A percentile compares a stretch with the other conserved stretches of the same genome.
Evolutionary conservation across 2,113 vertebrate species (phyloP).

Genomic region (Ptyas mucosa): DNA sequence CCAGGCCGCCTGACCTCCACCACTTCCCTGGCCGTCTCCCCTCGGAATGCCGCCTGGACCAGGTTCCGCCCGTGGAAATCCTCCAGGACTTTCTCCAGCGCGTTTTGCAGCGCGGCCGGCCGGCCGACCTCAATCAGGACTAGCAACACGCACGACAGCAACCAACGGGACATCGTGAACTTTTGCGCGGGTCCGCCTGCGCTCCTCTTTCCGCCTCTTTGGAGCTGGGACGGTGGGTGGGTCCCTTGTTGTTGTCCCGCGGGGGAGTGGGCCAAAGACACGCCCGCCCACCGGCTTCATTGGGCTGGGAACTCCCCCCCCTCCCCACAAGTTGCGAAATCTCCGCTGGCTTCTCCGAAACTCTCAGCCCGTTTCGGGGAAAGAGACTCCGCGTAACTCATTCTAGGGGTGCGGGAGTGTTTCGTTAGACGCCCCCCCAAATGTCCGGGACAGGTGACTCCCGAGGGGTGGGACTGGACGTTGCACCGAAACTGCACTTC

Average conservation of each 20-base stretch:
- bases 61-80: conserved; percentile 35
- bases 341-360: too few species aligned
- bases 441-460: too few species aligned
- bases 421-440: too few species aligned
- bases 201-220: not conserved
- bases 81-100: conserved; percentile 29
- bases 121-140: not conserved
- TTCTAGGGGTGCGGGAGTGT: too few species aligned
- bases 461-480: too few species aligned
- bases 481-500: too few species aligned
- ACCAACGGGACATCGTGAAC: conserved; percentile 18
- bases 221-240: not conserved
- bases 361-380: too few species aligned
- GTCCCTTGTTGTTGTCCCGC: not conserved
- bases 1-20: not conserved
- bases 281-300: too few species aligned
- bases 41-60: conserved; percentile 24
- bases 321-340: too few species aligned
- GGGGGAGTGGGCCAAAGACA: too few species aligned
- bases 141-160: conserved; percentile 9
- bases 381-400: too few species aligned
- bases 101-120: conserved; percentile 26
- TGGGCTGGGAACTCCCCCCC: too few species aligned
- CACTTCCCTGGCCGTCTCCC: not conserved
- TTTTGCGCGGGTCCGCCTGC: not conserved